phyloP scores from a whole-genome alignment of 64 coral and sea anemone genomes.

The Stylophora pistillata region DNA sequence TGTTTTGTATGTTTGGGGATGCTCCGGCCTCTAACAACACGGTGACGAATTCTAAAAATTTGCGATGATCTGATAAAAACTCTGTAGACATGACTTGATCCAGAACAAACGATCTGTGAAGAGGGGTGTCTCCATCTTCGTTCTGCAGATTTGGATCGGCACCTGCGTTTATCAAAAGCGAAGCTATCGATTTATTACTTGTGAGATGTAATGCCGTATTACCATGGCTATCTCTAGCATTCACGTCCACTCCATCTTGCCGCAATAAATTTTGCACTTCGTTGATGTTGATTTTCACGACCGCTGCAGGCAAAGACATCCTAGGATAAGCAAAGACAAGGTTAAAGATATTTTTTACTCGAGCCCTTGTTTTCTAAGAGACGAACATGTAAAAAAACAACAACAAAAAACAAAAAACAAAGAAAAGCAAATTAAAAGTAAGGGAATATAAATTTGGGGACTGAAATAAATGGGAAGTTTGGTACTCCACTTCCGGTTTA shows the following conservation, averaged over 20 bases:
- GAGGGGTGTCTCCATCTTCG: conserved; percentile 20
- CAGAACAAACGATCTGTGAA: neutral
- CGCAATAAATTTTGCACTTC: conserved; percentile 14
- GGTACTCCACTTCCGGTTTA: no score
- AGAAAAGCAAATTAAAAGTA: no score
- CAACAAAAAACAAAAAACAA: no score
- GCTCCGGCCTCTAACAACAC: conserved; percentile 43
- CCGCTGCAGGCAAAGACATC: conserved; percentile 13
- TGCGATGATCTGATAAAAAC: neutral
- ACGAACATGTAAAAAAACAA: no score
- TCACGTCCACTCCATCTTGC: conserved; percentile 25
- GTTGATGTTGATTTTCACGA: neutral
- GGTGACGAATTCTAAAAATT: neutral
- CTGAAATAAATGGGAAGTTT: no score
- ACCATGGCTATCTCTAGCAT: conserved; percentile 26
- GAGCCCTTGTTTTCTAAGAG: no score
- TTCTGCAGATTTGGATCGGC: conserved; percentile 35
- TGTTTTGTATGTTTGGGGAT: conserved; percentile 41
- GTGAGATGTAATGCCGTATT: conserved; percentile 28
- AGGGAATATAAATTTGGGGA: no score
- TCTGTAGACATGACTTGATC: neutral
- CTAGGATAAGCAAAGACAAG: no score
- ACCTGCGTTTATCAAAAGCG: neutral
- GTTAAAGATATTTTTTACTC: no score
- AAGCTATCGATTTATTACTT: conserved; percentile 3